phyloP scores from a whole-genome alignment of 2,888 invertebrate species.

The Aphrophora alni region DNA sequence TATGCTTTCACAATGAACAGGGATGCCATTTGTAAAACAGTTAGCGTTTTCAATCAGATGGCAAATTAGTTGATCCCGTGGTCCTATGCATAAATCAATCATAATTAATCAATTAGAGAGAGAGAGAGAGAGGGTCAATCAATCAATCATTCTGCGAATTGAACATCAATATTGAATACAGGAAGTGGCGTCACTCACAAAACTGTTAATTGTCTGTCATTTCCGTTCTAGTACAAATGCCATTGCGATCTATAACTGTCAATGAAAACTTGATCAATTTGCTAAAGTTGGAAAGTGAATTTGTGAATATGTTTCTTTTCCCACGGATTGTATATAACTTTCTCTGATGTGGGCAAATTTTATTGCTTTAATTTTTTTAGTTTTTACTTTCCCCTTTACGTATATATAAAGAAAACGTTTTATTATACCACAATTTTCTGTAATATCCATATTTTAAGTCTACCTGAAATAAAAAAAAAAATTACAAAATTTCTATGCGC shows the following conservation, averaged over 20 bases:
- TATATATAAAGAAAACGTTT: too few species aligned
- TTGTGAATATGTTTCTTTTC: too few species aligned
- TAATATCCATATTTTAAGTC: too few species aligned
- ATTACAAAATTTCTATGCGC: too few species aligned
- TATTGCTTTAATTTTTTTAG: too few species aligned
- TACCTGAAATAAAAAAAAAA: too few species aligned
- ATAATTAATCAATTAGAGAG: slow-evolving; percentile 39
- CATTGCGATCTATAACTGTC: background rate
- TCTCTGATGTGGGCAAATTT: too few species aligned
- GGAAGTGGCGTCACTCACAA: slow-evolving; percentile 9
- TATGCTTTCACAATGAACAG: slow-evolving; percentile 22
- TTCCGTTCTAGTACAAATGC: background rate
- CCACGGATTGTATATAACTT: too few species aligned
- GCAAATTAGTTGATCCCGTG: slow-evolving; percentile 30
- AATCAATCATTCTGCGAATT: slow-evolving; percentile 34
- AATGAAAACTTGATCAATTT: background rate
- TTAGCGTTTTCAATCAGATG: slow-evolving; percentile 30
- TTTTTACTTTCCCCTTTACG: too few species aligned
- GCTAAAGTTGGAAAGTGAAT: background rate
- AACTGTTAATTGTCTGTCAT: background rate
- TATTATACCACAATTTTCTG: too few species aligned
- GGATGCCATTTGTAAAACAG: slow-evolving; percentile 31
- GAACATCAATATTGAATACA: slow-evolving; percentile 20
- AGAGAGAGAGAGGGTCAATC: slow-evolving; percentile 15
- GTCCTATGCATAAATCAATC: slow-evolving; percentile 40